These are phyloP conservation scores for Amblyopsis rosae DNA, from an alignment of 2,113 vertebrate genomes.

Conservation along the genomic window DNA sequence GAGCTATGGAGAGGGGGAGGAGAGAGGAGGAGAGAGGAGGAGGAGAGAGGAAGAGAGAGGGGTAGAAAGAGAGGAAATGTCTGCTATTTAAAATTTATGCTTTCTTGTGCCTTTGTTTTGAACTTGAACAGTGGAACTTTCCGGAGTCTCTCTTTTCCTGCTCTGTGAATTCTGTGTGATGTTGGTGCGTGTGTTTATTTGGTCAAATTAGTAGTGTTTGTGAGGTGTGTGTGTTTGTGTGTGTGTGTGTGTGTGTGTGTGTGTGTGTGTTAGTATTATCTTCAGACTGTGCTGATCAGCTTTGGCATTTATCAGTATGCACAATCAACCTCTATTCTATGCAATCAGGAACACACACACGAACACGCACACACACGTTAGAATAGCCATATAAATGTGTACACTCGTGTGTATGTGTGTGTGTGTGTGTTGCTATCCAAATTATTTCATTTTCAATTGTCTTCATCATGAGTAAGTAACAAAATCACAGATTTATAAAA, in stretches of 20 bases:
- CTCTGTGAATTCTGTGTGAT: conserved; percentile 40
- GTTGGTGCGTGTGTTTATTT: conserved; percentile 72
- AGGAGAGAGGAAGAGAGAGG: conserved; percentile 76
- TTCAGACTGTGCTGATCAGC: conserved; percentile 69
- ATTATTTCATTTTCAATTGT: conserved; percentile 82
- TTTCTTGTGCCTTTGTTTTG: conserved; percentile 99
- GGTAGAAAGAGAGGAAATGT: conserved; percentile 82
- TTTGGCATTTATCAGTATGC: conserved; percentile 86
- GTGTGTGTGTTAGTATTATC: conserved; percentile 49
- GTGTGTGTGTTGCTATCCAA: conserved; percentile 78
- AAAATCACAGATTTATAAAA: conserved; percentile 88
- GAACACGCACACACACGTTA: conserved; percentile 76
- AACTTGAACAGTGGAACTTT: conserved; percentile 95
- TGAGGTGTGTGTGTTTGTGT: conserved; percentile 28
- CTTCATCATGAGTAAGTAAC: conserved; percentile 80
- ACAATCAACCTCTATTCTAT: conserved; percentile 83
- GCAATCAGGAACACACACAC: conserved; percentile 87
- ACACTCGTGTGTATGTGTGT: conserved; percentile 51
- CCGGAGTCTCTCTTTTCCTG: conserved; percentile 83
- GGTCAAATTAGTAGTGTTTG: conserved; percentile 33
- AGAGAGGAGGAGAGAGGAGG: conserved; percentile 70
- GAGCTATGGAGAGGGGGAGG: conserved; percentile 22
- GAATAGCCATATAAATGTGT: conserved; percentile 71
- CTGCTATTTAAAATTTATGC: conserved; percentile 99
- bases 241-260: conserved; percentile 66